These are phyloP conservation scores for Nipponia nippon DNA, from an alignment of 2,113 vertebrate species.

Conservation along the genomic window DNA sequence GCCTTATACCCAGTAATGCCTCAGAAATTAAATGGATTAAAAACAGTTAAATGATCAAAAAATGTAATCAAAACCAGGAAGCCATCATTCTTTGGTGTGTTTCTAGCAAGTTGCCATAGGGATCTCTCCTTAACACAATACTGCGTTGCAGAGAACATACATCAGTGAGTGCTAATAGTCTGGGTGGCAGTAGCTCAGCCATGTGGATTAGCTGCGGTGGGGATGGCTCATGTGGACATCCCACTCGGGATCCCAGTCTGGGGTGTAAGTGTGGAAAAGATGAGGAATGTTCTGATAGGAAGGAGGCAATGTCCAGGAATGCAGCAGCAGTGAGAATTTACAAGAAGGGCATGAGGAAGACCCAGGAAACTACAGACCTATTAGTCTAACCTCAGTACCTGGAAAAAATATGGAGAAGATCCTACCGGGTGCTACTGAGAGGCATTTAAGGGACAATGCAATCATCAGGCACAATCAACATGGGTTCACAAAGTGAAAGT, in stretches of 20 bases:
- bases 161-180: rapidly evolving
- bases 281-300: neutral
- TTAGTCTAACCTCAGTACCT: neutral
- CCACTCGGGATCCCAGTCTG: rapidly evolving
- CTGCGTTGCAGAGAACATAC: neutral
- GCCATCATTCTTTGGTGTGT: neutral
- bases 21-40: constrained; percentile 32
- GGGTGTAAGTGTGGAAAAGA: rapidly evolving
- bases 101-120: neutral
- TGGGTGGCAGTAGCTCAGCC: neutral
- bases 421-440: neutral
- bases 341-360: neutral
- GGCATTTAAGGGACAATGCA: neutral
- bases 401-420: no score
- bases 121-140: neutral
- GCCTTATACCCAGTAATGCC: neutral
- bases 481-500: no score
- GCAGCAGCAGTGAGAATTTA: neutral
- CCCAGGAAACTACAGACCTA: no score
- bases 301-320: neutral
- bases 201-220: rapidly evolving
- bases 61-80: neutral
- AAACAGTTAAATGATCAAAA: neutral
- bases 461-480: neutral
- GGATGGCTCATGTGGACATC: rapidly evolving